These are phyloP conservation scores for Falcaria lacertinaria DNA, from an alignment of 2,888 invertebrate genomes.

Conservation along the genomic window DNA sequence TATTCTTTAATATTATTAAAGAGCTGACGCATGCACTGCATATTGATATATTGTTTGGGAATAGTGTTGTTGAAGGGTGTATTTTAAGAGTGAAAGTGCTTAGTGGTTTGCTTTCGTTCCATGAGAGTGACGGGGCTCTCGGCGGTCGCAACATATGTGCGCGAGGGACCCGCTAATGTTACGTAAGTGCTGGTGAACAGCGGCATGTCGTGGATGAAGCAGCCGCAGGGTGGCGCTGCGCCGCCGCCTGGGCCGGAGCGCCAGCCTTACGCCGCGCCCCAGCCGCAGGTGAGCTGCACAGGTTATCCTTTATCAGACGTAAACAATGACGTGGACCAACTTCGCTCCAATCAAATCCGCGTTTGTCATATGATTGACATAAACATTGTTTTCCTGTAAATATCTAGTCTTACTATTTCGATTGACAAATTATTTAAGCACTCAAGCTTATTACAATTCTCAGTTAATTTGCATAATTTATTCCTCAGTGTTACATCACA, in stretches of 20 bases:
- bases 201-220: constrained; percentile 75
- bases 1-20: constrained; percentile 10
- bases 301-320: constrained; percentile 49
- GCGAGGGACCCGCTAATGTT: constrained; percentile 56
- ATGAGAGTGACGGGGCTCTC: constrained; percentile 63
- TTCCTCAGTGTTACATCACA: too few species aligned
- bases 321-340: constrained; percentile 71
- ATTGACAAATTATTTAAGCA: not conserved
- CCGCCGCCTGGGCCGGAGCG: constrained; percentile 43
- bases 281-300: constrained; percentile 62
- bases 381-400: constrained; percentile 4
- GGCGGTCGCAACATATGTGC: constrained; percentile 58
- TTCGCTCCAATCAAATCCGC: constrained; percentile 8
- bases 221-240: constrained; percentile 47
- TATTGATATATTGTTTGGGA: constrained; percentile 10
- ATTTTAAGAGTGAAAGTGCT: constrained; percentile 63
- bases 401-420: not conserved
- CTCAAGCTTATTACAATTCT: too few species aligned
- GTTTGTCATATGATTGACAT: constrained; percentile 38
- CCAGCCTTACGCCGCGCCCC: constrained; percentile 50
- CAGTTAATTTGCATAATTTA: too few species aligned
- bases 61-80: constrained; percentile 15
- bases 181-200: constrained; percentile 61
- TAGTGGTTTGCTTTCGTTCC: constrained; percentile 40
- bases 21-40: constrained; percentile 7